Base-by-base conservation (phyloP, 2,888 invertebrate genomes). In the Napeogenes inachia region DNA sequence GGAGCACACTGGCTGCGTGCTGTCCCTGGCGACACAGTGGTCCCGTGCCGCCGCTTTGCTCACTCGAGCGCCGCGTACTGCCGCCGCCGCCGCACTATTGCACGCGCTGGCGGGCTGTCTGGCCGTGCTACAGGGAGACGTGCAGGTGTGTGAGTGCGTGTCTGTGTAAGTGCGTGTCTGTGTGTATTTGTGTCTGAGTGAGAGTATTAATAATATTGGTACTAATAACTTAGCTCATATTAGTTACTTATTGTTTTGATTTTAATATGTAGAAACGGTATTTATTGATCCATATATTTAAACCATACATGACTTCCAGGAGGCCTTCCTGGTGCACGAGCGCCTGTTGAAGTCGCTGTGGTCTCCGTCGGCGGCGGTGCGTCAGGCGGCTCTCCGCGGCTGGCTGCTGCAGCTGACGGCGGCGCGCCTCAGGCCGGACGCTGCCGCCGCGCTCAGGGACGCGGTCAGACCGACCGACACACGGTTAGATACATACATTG, bases 321-420 rank as follows among this genome's bases (percentile, higher is more conserved):
- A 89, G 56, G 67, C 87, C 35, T 79, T 86, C 60, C 77, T 83
- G 10, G 87, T 87, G 3, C 88, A 89, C 50, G 88, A 89, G 59
- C 87, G 88, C 59, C 79, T 90, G 0, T 64, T 88, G 0, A 87
- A 87, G 46, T 88, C 89, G 0, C 70, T 90, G 0, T 75, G 85
- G 0, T 88, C 90, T 0, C 79, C 82, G 32, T 86, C 84, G 73
- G 88, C 88, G n/a, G 87, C 89, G 0, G 74, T 88, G 0, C 82
- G 87, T 0, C 87, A 85, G 46, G 87, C 89, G 3, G 89, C 89
- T 0, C 68, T 91, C 1, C 89, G 89, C 32, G 87, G 90, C 3
- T 88, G 90, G 63, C 71, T 91, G 6, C 69, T 89, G 4, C 87
- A 88, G 54, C 69, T 91, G 53, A 71, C 75, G 2, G 69, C 73